A percentile compares a stretch with the other conserved stretches of the same genome.
These are phyloP conservation scores for Lutraria lutraria DNA, from an alignment of 2,888 invertebrate species.

Conservation along the genomic window DNA sequence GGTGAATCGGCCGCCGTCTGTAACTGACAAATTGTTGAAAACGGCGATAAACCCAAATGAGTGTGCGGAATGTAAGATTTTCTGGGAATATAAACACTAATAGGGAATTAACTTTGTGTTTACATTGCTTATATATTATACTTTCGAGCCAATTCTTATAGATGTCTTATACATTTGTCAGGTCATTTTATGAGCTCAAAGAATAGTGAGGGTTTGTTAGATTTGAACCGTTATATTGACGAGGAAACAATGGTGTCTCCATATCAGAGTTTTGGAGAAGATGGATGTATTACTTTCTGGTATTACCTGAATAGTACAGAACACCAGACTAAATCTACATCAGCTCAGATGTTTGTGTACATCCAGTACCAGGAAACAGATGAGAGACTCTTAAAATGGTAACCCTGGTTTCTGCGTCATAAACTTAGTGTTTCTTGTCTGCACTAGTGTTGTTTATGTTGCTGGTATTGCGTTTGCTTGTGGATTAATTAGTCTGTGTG, in stretches of 20 bases:
- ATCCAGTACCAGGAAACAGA: conserved; percentile 51
- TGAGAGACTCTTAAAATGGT: conserved; percentile 49
- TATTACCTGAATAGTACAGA: conserved; percentile 64
- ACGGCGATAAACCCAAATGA: no score
- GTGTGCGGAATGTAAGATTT: no score
- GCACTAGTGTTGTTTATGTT: no score
- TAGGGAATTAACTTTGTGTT: no score
- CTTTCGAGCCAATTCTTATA: no score
- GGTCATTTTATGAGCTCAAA: conserved; percentile 67
- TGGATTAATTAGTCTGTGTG: no score
- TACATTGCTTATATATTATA: no score
- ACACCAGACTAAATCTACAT: conserved; percentile 52
- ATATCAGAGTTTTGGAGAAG: conserved; percentile 45
- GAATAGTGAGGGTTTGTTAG: conserved; percentile 50
- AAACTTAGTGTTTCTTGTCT: no score
- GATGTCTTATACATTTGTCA: neutral
- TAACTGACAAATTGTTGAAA: no score
- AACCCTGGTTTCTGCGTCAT: neutral
- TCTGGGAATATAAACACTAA: no score
- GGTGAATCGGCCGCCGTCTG: no score
- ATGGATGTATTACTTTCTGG: conserved; percentile 65
- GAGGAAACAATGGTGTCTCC: conserved; percentile 62
- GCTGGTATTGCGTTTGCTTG: no score
- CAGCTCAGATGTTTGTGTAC: conserved; percentile 63
- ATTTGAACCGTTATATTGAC: conserved; percentile 47